These are phyloP conservation scores for Dicentrarchus labrax DNA, from an alignment of 2,113 vertebrate species.

Conservation along the genomic window DNA sequence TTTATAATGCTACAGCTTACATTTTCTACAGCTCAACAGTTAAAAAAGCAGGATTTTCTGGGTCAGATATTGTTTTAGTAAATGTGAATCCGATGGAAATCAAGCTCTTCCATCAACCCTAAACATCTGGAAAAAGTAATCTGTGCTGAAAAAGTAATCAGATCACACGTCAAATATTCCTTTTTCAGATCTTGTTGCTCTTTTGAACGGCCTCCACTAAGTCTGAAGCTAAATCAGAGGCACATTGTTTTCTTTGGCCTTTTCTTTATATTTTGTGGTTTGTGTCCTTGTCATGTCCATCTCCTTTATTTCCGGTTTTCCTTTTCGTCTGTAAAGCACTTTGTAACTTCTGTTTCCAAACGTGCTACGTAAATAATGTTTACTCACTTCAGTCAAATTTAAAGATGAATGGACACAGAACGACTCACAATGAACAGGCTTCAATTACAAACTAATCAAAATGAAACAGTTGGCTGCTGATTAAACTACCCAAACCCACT, in stretches of 20 bases:
- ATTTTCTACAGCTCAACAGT: background rate
- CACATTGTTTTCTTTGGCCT: rapidly evolving
- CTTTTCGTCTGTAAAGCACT: background rate
- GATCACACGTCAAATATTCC: background rate
- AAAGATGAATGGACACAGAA: background rate
- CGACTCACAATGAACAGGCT: no score
- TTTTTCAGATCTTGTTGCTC: no score
- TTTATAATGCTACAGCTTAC: background rate
- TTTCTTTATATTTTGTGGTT: background rate
- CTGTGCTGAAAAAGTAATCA: no score
- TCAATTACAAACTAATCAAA: background rate
- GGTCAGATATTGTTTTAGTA: background rate
- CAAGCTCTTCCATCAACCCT: background rate
- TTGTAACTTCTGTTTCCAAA: background rate
- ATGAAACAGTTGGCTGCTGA: background rate
- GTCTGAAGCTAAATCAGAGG: background rate
- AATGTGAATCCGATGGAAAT: background rate
- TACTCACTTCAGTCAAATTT: background rate
- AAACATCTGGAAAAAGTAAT: background rate
- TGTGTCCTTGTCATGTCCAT: background rate
- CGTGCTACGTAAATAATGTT: background rate
- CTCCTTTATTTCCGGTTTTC: background rate
- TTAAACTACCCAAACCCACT: background rate
- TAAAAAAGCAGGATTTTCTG: background rate
- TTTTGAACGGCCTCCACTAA: no score